Percentiles rank a stretch among this genome's conserved stretches.
Conservation (phyloP, 2,888 invertebrate genomes). For the Apamea epomidion region DNA sequence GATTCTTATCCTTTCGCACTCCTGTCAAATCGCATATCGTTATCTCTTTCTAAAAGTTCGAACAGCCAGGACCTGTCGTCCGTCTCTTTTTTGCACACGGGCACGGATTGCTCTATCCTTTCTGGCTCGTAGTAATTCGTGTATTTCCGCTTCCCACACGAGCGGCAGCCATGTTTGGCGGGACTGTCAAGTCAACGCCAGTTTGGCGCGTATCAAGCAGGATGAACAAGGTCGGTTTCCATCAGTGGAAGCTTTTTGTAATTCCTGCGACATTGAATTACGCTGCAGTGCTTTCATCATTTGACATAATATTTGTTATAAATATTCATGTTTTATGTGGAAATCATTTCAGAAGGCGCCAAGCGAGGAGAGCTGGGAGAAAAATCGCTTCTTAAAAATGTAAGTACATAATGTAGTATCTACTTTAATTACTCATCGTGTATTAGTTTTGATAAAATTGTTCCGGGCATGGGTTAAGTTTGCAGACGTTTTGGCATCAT, state of each 20-base stretch:
- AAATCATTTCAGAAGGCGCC: constrained; percentile 75
- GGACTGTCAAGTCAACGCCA: constrained; percentile 89
- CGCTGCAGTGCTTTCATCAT: constrained; percentile 58
- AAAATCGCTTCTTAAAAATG: constrained; percentile 35
- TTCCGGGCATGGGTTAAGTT: constrained; percentile 57
- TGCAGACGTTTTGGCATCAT: constrained; percentile 65
- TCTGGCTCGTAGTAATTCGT: constrained; percentile 88
- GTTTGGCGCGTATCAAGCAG: constrained; percentile 88
- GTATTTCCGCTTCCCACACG: constrained; percentile 90
- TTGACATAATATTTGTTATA: constrained; percentile 56
- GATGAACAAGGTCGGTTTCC: constrained; percentile 85
- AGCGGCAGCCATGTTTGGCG: constrained; percentile 89
- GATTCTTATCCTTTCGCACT: constrained; percentile 86
- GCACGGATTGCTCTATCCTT: constrained; percentile 84
- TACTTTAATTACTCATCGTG: constrained; percentile 53
- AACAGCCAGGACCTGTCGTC: constrained; percentile 85
- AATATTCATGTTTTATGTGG: constrained; percentile 66
- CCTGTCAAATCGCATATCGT: constrained; percentile 81
- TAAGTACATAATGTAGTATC: constrained; percentile 56
- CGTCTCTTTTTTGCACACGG: constrained; percentile 86
- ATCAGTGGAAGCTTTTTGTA: constrained; percentile 75
- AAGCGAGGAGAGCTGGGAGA: not conserved
- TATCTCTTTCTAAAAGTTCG: constrained; percentile 85
- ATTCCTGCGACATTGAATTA: constrained; percentile 66
- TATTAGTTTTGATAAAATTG: constrained; percentile 51